phyloP scores from a whole-genome alignment of 2,113 vertebrate genomes.

The Cnemophilus loriae region DNA sequence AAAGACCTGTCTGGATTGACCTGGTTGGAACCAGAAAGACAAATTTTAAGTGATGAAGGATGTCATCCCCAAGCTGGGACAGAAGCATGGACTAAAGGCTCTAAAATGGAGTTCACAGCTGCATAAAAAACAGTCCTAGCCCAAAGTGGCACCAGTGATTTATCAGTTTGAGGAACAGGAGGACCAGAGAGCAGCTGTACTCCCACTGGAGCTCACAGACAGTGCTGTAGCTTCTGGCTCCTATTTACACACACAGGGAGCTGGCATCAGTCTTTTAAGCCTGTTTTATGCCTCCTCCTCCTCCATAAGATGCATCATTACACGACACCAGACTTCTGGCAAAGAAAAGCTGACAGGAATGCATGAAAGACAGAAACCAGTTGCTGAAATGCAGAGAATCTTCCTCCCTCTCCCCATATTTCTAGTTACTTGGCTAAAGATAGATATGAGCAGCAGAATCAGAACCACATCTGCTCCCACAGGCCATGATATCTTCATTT shows the following conservation, averaged over 20 bases:
- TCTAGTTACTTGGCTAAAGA: neutral
- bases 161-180: neutral
- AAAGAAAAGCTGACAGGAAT: neutral
- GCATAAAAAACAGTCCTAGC: neutral
- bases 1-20: conserved; percentile 83
- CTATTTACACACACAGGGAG: neutral
- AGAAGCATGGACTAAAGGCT: neutral
- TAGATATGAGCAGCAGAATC: neutral
- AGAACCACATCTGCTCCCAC: neutral
- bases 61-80: neutral
- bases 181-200: neutral
- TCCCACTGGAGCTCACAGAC: neutral
- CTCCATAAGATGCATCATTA: neutral
- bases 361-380: neutral
- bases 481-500: neutral
- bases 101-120: neutral
- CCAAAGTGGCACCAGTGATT: neutral
- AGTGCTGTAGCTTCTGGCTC: neutral
- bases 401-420: neutral
- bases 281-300: no score
- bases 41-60: neutral
- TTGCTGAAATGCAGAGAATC: neutral
- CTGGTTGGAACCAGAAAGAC: conserved; percentile 61
- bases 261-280: no score
- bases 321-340: neutral